phyloP scores from a whole-genome alignment of 30 jellyfish, hydroid and myxozoan species.

The Cassiopea xamachana region DNA sequence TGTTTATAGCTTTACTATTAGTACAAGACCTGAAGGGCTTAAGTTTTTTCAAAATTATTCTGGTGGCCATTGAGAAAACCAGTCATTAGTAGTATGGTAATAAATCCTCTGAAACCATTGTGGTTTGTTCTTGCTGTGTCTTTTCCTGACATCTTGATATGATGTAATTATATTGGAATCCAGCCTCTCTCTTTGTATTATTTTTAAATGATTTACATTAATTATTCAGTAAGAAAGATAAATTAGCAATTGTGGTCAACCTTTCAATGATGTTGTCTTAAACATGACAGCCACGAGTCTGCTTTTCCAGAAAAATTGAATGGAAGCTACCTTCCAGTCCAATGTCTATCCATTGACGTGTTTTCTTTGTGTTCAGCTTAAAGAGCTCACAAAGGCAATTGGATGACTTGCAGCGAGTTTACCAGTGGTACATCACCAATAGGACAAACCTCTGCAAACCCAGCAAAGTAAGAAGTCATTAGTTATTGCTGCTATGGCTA shows the following conservation, averaged over 20 bases:
- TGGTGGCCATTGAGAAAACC: too few relatives aligned
- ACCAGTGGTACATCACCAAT: constrained; percentile 77
- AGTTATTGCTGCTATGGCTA: neutral
- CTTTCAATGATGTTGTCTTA: neutral
- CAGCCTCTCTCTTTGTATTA: neutral
- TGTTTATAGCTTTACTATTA: too few relatives aligned
- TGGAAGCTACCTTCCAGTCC: constrained; percentile 16
- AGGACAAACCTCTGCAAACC: constrained; percentile 56
- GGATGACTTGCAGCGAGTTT: constrained; percentile 69
- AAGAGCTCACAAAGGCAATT: constrained; percentile 40
- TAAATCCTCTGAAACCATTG: too few relatives aligned
- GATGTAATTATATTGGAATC: neutral
- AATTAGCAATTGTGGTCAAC: neutral
- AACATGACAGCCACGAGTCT: neutral
- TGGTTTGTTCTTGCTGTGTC: too few relatives aligned
- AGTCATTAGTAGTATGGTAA: too few relatives aligned
- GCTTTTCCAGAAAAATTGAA: neutral
- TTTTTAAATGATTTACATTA: neutral
- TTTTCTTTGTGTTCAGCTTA: constrained; percentile 17
- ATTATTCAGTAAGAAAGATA: neutral
- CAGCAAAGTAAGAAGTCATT: constrained; percentile 33
- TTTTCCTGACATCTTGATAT: too few relatives aligned
- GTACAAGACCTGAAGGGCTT: too few relatives aligned
- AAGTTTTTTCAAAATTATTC: too few relatives aligned
- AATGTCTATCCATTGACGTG: constrained; percentile 7